Base-by-base conservation (phyloP, 1,140 invertebrate species). In the Whitmania pigra region DNA sequence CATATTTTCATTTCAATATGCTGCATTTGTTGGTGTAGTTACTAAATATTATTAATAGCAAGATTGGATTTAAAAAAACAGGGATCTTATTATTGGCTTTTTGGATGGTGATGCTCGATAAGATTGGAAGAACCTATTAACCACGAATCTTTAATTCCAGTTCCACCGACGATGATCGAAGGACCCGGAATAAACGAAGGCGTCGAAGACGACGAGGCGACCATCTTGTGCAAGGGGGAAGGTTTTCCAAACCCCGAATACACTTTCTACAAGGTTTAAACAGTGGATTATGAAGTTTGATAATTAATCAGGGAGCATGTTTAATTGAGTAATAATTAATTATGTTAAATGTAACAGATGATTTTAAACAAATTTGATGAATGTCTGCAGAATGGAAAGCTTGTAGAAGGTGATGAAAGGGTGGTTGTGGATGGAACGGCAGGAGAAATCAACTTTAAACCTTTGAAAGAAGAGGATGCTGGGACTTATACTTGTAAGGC, bases 401-500 rank as follows among this genome's bases (percentile, higher is more conserved):
- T 25, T 11, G 22, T 63, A 1, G 15, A 63, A 63, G 18, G 11
- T 17, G 40, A 67, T n/a, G 72, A 73, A 4, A 67, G 68, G 11
- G 53, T 69, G 18, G 31, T 40, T 18, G 18, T 73, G 43, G 72
- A 73, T 49, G 25, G 18, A 20, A 67, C 72, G 0, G 22, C 17
- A 18, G 72, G 72, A 17, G 67, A 36, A 7, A 27, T 73, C 13
- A 31, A 73, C 36, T 73, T 73, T 53, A 53, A 53, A 13, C 72
- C 72, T 25, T 76, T 93, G 0, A 87, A 87, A 63, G 86, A 88
- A 55, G 83, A 83, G 0, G 89, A 94, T 80, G 92, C 94, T 82
- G 93, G 92, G 0, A 80, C 94, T 0, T 95, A 95, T 80, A 90
- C 89, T 77, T 95, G 92, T 77, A 86, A 90, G 53, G 91, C 90